Percentiles rank a stretch among this genome's conserved stretches.
These are phyloP conservation scores for Pempheris klunzingeri DNA, from an alignment of 2,797 vertebrate genomes.

Conservation along the genomic window DNA sequence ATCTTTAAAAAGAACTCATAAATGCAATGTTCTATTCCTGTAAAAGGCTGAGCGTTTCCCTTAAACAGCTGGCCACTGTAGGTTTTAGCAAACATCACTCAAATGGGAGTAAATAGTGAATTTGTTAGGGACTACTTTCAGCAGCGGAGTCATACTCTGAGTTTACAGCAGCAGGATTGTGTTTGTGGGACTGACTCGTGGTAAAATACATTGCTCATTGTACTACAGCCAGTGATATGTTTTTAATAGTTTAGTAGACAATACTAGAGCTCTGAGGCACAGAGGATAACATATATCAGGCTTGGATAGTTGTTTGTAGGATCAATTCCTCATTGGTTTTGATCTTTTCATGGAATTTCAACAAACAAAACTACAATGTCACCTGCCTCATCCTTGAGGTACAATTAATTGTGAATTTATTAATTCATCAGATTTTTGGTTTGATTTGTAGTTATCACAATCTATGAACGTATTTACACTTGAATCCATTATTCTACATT, in stretches of 20 bases:
- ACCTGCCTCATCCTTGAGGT: neutral
- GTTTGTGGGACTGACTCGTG: neutral
- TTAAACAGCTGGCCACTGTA: neutral
- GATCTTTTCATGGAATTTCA: neutral
- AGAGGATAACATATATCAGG: neutral
- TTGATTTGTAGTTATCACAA: neutral
- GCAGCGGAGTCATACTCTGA: neutral
- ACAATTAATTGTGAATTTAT: neutral
- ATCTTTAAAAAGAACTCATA: too few species aligned
- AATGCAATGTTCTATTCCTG: too few species aligned
- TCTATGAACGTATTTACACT: neutral
- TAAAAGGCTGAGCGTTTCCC: neutral
- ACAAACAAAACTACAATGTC: neutral
- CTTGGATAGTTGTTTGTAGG: neutral
- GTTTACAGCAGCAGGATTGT: neutral
- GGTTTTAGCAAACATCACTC: neutral
- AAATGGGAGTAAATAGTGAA: neutral
- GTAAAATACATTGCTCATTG: neutral
- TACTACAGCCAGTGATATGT: neutral
- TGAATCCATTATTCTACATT: neutral
- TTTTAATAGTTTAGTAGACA: neutral
- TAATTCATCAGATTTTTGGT: neutral
- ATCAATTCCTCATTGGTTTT: neutral
- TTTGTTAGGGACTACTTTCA: conserved; percentile 11
- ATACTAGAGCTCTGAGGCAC: neutral